These are phyloP conservation scores for Neodiprion pinetum DNA, from an alignment of 1,140 invertebrate species.

Conservation along the genomic window DNA sequence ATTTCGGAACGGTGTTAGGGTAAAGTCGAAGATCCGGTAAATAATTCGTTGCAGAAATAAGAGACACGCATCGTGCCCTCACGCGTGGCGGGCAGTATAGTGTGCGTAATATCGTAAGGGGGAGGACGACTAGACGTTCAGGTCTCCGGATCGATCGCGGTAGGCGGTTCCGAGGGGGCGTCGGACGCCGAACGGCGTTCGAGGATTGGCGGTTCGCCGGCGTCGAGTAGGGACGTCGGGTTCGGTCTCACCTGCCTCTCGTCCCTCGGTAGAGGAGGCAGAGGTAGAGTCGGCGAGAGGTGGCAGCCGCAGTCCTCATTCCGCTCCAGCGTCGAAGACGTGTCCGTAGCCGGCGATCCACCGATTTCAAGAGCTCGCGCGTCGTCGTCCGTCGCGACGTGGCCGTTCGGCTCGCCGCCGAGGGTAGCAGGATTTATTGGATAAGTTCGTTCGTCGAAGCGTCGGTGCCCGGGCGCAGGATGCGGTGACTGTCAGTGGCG, in stretches of 20 bases:
- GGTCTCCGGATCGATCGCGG: not conserved
- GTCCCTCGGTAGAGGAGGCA: not conserved
- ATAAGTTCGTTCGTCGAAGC: constrained; percentile 13
- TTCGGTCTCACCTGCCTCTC: constrained; percentile 27
- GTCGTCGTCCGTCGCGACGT: constrained; percentile 8
- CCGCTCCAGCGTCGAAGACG: constrained; percentile 43
- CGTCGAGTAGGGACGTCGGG: constrained; percentile 19
- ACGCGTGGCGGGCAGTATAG: not conserved
- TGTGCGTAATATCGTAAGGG: not conserved
- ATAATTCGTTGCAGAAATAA: not conserved
- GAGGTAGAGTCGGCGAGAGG: constrained; percentile 43
- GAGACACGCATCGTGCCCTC: not conserved
- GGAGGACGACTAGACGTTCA: not conserved
- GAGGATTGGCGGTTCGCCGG: constrained; percentile 23
- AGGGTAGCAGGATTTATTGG: not conserved
- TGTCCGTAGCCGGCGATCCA: not conserved
- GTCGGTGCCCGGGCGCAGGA: constrained; percentile 14
- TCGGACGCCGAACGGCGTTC: constrained; percentile 11
- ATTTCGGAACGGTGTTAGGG: not conserved
- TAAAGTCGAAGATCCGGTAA: too few relatives aligned
- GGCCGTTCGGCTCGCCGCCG: not conserved
- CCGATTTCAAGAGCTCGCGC: not conserved
- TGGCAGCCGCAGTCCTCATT: constrained; percentile 48
- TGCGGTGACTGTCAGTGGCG: not conserved
- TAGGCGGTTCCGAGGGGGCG: not conserved